phyloP scores from a whole-genome alignment of 2,888 invertebrate genomes.

The Tenthredo amoena region DNA sequence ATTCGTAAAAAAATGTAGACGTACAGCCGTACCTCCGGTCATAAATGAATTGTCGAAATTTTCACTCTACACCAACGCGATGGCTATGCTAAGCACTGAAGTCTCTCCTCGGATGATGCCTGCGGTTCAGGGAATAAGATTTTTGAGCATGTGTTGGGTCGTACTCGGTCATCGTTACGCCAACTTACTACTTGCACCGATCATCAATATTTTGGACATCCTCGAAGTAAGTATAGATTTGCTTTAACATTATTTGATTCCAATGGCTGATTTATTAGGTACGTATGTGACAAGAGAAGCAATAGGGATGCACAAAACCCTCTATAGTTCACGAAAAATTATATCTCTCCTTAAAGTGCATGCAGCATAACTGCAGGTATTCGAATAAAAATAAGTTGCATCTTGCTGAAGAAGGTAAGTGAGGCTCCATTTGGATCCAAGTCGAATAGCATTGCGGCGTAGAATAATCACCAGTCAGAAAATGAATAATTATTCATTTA shows the following conservation, averaged over 20 bases:
- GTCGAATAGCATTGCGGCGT: neutral
- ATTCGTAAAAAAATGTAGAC: constrained; percentile 45
- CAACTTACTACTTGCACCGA: constrained; percentile 63
- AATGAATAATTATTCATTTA: constrained; percentile 36
- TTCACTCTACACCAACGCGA: constrained; percentile 75
- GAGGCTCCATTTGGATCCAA: neutral
- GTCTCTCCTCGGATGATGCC: constrained; percentile 68
- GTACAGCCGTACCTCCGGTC: neutral
- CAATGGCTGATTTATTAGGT: constrained; percentile 8
- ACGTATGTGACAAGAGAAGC: neutral
- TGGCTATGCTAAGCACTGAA: constrained; percentile 71
- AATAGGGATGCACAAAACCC: neutral
- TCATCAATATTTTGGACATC: neutral
- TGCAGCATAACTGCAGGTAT: neutral
- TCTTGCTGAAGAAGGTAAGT: neutral
- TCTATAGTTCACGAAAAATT: neutral
- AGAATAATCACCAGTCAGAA: neutral
- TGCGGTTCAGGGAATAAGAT: constrained; percentile 79
- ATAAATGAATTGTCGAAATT: constrained; percentile 68
- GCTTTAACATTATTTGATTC: neutral
- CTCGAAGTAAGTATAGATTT: constrained; percentile 7
- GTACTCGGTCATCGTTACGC: constrained; percentile 78
- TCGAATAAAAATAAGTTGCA: neutral
- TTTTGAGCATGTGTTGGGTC: constrained; percentile 79
- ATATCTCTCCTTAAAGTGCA: too few species aligned